Percentiles rank a stretch among this genome's conserved stretches.
phyloP scores from a whole-genome alignment of 2,888 invertebrate species.

The Dryobota labecula region DNA sequence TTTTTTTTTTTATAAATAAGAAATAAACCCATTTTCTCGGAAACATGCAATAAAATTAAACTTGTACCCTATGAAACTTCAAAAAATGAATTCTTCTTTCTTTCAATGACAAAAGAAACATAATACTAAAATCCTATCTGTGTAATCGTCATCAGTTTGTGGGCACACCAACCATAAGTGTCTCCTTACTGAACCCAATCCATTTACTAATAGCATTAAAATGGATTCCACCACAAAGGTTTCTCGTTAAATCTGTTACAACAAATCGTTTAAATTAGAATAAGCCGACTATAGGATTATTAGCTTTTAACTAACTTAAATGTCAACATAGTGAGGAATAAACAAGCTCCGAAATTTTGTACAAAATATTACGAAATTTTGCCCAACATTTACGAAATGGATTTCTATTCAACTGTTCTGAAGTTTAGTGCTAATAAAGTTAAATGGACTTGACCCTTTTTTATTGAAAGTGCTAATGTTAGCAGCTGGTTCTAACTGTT shows the following conservation, averaged over 20 bases:
- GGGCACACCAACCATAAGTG: slow-evolving; percentile 32
- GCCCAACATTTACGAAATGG: slow-evolving; percentile 13
- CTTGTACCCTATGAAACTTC: too few relatives aligned
- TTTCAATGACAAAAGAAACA: slow-evolving; percentile 22
- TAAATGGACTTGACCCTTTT: slow-evolving; percentile 50
- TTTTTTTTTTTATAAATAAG: too few relatives aligned
- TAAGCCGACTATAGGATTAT: slow-evolving; percentile 58
- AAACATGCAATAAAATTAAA: not conserved
- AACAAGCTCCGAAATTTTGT: slow-evolving; percentile 2
- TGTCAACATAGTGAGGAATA: slow-evolving; percentile 31
- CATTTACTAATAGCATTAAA: slow-evolving; percentile 78
- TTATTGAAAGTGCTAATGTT: slow-evolving; percentile 41
- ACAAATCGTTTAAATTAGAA: slow-evolving; percentile 63
- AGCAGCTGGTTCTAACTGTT: slow-evolving; percentile 50
- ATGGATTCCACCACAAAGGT: slow-evolving; percentile 77
- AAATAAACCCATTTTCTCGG: not conserved
- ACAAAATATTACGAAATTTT: slow-evolving; percentile 24
- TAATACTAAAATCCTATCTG: slow-evolving; percentile 1
- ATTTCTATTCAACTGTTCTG: slow-evolving; percentile 33
- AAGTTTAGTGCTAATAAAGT: slow-evolving; percentile 23
- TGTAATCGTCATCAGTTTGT: slow-evolving; percentile 22
- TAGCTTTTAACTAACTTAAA: slow-evolving; percentile 45
- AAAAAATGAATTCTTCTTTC: not conserved
- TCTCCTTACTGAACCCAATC: slow-evolving; percentile 66
- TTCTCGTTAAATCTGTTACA: slow-evolving; percentile 69